Percentiles rank a stretch among this genome's conserved stretches.
These are phyloP conservation scores for Paramisgurnus dabryanus DNA, from an alignment of 2,113 vertebrate genomes.

Conservation along the genomic window DNA sequence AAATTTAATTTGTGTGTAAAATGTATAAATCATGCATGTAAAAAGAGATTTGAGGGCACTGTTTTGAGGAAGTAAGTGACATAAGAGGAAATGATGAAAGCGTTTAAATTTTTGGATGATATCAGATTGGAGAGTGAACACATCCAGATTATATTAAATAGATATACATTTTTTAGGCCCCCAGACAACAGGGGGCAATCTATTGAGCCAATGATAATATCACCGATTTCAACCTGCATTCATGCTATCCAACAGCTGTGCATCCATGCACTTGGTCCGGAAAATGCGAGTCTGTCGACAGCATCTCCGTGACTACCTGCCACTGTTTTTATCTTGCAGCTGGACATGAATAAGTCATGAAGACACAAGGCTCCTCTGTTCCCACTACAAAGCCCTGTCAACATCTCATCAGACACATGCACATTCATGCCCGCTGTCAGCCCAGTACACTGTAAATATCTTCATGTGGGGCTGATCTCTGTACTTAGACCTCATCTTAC, in stretches of 20 bases:
- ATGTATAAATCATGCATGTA: too few relatives aligned
- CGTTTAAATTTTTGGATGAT: too few relatives aligned
- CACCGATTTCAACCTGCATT: conserved; percentile 32
- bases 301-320: conserved; percentile 67
- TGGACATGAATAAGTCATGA: conserved; percentile 82
- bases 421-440: conserved; percentile 47
- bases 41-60: too few relatives aligned
- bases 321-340: conserved; percentile 76
- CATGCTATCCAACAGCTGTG: conserved; percentile 43
- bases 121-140: too few relatives aligned
- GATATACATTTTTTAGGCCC: background rate
- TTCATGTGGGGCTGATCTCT: conserved; percentile 17
- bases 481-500: conserved; percentile 33
- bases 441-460: conserved; percentile 1
- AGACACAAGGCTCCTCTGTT: conserved; percentile 78
- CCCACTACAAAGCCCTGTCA: conserved; percentile 78
- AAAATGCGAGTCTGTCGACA: conserved; percentile 2
- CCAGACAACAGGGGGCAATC: conserved; percentile 63
- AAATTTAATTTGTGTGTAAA: too few relatives aligned
- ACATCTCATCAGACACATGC: conserved; percentile 63
- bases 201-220: conserved; percentile 27
- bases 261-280: conserved; percentile 5
- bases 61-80: too few relatives aligned
- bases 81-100: too few relatives aligned
- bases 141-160: background rate